Evolutionary conservation across 2,113 vertebrate species (phyloP), one percentile per base, ranked within the genome.

Genomic region (Gavia stellata): DNA sequence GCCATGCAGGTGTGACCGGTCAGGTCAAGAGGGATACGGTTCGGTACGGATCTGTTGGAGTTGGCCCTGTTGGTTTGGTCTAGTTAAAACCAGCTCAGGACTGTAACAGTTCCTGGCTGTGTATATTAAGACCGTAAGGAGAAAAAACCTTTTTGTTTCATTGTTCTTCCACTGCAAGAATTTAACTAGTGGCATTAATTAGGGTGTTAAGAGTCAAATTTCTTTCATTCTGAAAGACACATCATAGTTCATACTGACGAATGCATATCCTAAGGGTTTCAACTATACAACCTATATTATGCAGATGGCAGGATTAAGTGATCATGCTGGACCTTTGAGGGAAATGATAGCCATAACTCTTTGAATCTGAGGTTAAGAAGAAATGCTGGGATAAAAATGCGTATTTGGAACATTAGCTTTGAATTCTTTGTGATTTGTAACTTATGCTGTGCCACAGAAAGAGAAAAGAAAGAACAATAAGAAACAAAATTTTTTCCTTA

Each of bases 1-100:
- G n/a, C 55, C 6, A 3, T 9, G 10, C 26, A 31, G 18, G 14
- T 42, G 68, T 21, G 38, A 29, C 29, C 23, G 17, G 25, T 17
- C 31, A 15, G 61, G 33, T 13, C 10, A 10, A 6, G 28, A 44
- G 68, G 58, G 25, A 4, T 28, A 4, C 0, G 3, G 33, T 21
- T 65, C 74, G 3, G 14, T 23, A 11, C 0, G 0, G 17, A 36
- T 34, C 45, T 36, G 7, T 21, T 17, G 20, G 56, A 66, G 16
- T 8, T 59, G 71, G 36, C 18, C 29, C 18, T 55, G 9, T 34
- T 66, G 71, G 18, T 55, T 55, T 77, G 71, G 40, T 49, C 65
- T 40, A 23, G 24, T 38, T 44, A 62, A 78, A 67, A 38, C 24
- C 42, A 19, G 9, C 52, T 55, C 28, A 17, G 68, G 45, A 14